Percentiles rank a stretch among this genome's conserved stretches.
Evolutionary conservation across 2,797 vertebrate species (phyloP).

Genomic region (Menidia menidia): DNA sequence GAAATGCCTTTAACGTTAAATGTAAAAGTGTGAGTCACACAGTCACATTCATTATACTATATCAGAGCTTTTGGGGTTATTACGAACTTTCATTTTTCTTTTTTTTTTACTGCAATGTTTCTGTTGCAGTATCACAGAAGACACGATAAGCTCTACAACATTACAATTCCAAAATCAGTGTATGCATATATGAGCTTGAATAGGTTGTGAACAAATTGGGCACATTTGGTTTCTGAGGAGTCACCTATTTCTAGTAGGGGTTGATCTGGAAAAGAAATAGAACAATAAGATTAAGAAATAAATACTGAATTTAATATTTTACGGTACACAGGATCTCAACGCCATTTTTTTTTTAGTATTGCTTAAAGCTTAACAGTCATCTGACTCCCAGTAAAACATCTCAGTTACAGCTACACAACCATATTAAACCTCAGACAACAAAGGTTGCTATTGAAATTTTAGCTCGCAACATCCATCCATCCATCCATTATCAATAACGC

Average conservation of each 20-base stretch:
- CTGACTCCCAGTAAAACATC: not conserved
- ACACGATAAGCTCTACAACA: not conserved
- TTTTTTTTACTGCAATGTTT: not conserved
- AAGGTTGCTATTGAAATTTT: not conserved
- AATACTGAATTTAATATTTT: not conserved
- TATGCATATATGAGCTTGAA: too few relatives aligned
- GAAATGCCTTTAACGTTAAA: not conserved
- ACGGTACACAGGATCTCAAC: not conserved
- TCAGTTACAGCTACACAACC: not conserved
- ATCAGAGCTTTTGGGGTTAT: not conserved
- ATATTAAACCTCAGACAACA: not conserved
- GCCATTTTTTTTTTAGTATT: not conserved
- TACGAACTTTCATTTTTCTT: not conserved
- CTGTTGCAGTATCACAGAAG: not conserved
- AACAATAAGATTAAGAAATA: not conserved
- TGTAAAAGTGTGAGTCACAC: not conserved
- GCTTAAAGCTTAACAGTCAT: not conserved
- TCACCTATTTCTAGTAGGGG: not conserved
- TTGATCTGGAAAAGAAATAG: not conserved
- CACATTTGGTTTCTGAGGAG: conserved; percentile 2
- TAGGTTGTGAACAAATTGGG: not conserved
- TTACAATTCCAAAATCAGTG: not conserved
- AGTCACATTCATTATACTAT: not conserved
- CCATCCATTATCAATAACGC: too few relatives aligned
- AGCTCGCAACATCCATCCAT: not conserved